Percentiles rank a stretch among this genome's conserved stretches.
Conservation (phyloP, 2,888 invertebrate genomes). For the Stenolophus ochropezus region DNA sequence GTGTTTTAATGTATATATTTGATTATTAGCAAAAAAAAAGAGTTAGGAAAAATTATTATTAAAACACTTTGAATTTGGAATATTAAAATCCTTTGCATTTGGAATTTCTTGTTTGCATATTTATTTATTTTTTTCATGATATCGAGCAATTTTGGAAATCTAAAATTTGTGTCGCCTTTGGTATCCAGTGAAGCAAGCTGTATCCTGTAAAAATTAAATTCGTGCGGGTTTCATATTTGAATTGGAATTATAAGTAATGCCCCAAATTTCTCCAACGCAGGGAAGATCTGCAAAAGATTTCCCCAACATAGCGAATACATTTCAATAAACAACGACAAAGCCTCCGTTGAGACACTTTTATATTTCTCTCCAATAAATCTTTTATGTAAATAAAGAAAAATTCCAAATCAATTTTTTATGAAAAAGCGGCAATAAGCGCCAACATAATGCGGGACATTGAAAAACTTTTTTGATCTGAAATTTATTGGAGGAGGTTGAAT, state of each 20-base stretch:
- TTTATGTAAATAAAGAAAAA: constrained; percentile 57
- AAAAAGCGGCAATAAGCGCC: constrained; percentile 52
- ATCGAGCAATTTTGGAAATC: no score
- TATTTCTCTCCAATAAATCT: constrained; percentile 58
- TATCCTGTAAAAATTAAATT: neutral
- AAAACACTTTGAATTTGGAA: no score
- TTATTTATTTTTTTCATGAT: no score
- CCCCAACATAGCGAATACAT: constrained; percentile 40
- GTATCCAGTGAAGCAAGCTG: neutral
- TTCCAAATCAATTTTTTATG: constrained; percentile 55
- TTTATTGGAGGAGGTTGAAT: constrained; percentile 56
- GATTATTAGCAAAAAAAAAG: no score
- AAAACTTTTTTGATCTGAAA: constrained; percentile 55
- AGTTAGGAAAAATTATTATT: no score
- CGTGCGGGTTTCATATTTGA: neutral
- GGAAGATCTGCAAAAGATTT: constrained; percentile 50
- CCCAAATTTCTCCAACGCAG: neutral
- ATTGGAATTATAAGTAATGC: constrained; percentile 27
- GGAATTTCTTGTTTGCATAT: no score
- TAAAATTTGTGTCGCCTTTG: no score
- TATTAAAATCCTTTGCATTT: no score
- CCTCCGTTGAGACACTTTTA: constrained; percentile 50
- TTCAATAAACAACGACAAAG: constrained; percentile 56
- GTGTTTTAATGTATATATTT: no score
- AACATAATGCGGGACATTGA: constrained; percentile 54